Evolutionary conservation across 1,140 invertebrate species (phyloP).

Genomic region (Eubasilissa regina): DNA sequence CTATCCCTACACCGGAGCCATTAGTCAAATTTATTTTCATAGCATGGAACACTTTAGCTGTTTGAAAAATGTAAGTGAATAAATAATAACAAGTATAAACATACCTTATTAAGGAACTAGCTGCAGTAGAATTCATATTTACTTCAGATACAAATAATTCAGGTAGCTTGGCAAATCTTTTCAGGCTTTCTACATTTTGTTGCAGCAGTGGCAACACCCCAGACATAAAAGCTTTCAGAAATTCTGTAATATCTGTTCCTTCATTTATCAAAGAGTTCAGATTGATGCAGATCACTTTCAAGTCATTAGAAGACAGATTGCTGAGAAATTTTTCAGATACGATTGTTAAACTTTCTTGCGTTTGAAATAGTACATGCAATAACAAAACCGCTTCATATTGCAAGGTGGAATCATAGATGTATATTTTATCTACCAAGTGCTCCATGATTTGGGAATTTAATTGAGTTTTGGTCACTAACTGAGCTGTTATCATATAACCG

Average conservation of each 20-base stretch:
- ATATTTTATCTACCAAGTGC: constrained; percentile 75
- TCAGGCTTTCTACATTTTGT: constrained; percentile 65
- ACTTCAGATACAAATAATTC: constrained; percentile 72
- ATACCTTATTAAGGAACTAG: constrained; percentile 71
- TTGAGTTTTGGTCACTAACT: constrained; percentile 77
- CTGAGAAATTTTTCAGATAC: constrained; percentile 72
- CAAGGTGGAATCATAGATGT: constrained; percentile 72
- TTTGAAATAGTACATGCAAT: constrained; percentile 76
- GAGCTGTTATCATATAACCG: constrained; percentile 82
- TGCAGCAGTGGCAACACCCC: constrained; percentile 65
- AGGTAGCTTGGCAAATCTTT: constrained; percentile 67
- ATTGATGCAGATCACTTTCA: constrained; percentile 71
- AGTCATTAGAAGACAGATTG: constrained; percentile 68
- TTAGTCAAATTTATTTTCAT: background rate
- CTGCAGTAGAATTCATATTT: constrained; percentile 69
- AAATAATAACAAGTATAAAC: constrained; percentile 42
- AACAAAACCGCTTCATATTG: constrained; percentile 74
- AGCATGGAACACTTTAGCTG: background rate
- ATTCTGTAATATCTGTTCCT: constrained; percentile 71
- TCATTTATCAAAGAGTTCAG: constrained; percentile 70
- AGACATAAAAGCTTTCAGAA: constrained; percentile 72
- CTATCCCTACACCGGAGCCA: background rate
- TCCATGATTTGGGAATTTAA: constrained; percentile 76
- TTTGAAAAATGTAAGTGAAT: too few relatives aligned
- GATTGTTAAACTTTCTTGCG: constrained; percentile 71